These are phyloP conservation scores for Cheilosia grossa DNA, from an alignment of 2,888 invertebrate genomes.

Conservation along the genomic window DNA sequence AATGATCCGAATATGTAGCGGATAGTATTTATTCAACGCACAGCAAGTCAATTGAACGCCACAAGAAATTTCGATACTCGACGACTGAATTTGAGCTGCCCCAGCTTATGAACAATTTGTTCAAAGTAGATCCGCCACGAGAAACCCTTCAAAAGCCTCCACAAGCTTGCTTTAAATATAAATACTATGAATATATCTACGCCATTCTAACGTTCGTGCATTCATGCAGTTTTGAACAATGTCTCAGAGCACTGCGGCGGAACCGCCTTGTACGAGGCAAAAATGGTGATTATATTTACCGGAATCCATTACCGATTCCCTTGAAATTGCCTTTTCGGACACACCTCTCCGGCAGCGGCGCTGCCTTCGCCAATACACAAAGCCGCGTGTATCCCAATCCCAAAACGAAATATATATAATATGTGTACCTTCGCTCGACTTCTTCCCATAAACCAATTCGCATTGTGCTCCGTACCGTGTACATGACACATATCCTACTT, in stretches of 20 bases:
- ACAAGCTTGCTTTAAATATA: not conserved
- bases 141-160: too few relatives aligned
- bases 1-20: too few relatives aligned
- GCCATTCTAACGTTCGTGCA: constrained; percentile 2
- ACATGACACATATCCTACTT: constrained; percentile 67
- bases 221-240: not conserved
- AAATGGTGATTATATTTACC: constrained; percentile 34
- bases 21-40: too few relatives aligned
- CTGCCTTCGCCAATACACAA: not conserved
- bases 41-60: too few relatives aligned
- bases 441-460: constrained; percentile 44
- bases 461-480: constrained; percentile 6
- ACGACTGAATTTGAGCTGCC: too few relatives aligned
- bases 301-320: constrained; percentile 39
- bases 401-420: not conserved
- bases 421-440: not conserved
- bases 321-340: constrained; percentile 44
- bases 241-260: not conserved
- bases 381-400: constrained; percentile 2
- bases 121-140: too few relatives aligned
- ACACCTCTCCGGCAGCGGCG: constrained; percentile 34
- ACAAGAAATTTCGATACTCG: too few relatives aligned
- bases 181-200: too few relatives aligned
- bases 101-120: too few relatives aligned
- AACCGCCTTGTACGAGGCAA: not conserved